Conservation (phyloP, 2,888 invertebrate species). For the Hirtodrosophila duncani region DNA sequence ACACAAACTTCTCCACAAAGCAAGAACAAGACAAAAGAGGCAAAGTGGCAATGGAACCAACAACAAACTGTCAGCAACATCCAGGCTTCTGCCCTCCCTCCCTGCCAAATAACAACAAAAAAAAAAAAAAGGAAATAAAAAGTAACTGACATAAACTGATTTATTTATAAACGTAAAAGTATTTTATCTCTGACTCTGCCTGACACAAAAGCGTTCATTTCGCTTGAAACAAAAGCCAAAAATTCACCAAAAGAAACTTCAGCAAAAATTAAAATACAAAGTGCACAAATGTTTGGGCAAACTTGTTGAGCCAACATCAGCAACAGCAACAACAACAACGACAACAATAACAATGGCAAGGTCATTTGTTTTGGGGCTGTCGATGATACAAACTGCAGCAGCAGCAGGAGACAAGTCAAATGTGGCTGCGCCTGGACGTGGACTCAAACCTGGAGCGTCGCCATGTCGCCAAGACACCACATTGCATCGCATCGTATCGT, state of each 20-base stretch:
- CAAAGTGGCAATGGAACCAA: constrained; percentile 21
- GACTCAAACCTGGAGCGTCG: constrained; percentile 1
- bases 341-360: constrained; percentile 57
- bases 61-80: constrained; percentile 31
- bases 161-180: constrained; percentile 68
- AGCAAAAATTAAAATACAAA: constrained; percentile 50
- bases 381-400: constrained; percentile 13
- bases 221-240: constrained; percentile 29
- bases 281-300: constrained; percentile 61
- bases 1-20: no score
- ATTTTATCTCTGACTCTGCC: constrained; percentile 50
- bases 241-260: background rate
- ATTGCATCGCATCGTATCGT: no score
- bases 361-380: no score
- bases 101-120: no score
- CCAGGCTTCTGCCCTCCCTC: no score
- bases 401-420: constrained; percentile 17
- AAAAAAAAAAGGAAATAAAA: constrained; percentile 17
- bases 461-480: no score
- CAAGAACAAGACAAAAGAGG: constrained; percentile 9
- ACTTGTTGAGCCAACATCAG: constrained; percentile 54
- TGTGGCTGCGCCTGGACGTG: constrained; percentile 5
- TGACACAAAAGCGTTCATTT: constrained; percentile 44
- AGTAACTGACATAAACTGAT: constrained; percentile 51
- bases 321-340: constrained; percentile 5